Conservation (phyloP, 2,797 vertebrate genomes). For the Fundulus diaphanus region DNA sequence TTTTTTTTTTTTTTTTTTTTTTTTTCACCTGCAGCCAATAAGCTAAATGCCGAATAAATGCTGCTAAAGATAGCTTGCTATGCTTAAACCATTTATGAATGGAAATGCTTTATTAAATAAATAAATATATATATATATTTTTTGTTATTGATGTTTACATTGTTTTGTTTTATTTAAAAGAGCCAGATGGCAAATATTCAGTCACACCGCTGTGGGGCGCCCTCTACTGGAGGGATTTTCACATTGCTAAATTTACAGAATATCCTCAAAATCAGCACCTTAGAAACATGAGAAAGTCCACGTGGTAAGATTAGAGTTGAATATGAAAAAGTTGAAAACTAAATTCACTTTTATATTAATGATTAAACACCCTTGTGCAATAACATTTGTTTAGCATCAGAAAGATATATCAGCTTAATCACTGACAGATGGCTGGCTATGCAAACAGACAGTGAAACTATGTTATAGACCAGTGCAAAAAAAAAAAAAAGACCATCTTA, state of each 20-base stretch:
- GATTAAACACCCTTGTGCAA: background rate
- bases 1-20: background rate
- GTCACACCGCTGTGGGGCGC: slow-evolving; percentile 38
- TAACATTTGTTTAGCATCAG: background rate
- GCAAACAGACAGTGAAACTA: no score
- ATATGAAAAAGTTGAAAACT: background rate
- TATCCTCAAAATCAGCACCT: background rate
- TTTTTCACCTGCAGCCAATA: background rate
- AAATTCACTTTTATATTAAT: background rate
- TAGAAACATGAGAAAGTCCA: background rate
- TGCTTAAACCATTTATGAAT: background rate
- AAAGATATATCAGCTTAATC: no score
- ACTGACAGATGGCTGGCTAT: no score
- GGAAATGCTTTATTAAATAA: no score
- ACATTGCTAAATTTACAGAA: background rate
- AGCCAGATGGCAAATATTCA: background rate
- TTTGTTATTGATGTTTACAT: no score
- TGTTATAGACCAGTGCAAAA: no score
- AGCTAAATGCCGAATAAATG: background rate
- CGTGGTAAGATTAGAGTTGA: background rate
- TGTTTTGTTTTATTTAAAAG: background rate
- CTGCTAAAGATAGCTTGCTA: background rate
- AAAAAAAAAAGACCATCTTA: no score
- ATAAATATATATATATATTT: no score
- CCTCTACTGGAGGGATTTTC: slow-evolving; percentile 61